These are phyloP conservation scores for Caenorhabditis imperialis DNA, from an alignment of 2,888 invertebrate genomes.

Conservation along the genomic window DNA sequence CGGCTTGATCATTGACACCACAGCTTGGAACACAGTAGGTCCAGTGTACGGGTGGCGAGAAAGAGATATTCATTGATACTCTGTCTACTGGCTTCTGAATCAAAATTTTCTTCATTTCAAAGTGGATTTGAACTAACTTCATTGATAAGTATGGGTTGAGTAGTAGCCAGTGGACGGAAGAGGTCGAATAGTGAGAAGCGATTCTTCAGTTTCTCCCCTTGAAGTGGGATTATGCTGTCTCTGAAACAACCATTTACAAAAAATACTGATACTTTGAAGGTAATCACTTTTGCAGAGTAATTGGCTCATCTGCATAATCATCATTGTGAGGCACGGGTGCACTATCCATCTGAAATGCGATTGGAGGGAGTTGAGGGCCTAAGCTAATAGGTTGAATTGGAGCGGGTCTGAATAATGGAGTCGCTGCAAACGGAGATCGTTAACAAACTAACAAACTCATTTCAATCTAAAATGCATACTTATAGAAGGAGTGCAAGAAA, in stretches of 20 bases:
- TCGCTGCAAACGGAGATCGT: too few species aligned
- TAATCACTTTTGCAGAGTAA: conserved; percentile 32
- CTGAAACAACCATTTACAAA: conserved; percentile 33
- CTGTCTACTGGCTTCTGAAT: conserved; percentile 25
- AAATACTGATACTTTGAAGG: neutral
- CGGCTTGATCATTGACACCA: conserved; percentile 70
- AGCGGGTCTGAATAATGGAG: conserved; percentile 15
- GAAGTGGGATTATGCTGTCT: conserved; percentile 30
- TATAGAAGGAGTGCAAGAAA: conserved; percentile 17
- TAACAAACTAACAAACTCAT: neutral
- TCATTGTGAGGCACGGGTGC: conserved; percentile 9
- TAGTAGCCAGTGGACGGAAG: conserved; percentile 43
- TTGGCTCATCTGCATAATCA: conserved; percentile 31
- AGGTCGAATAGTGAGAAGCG: conserved; percentile 55
- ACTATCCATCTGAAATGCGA: conserved; percentile 40
- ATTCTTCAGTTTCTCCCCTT: conserved; percentile 33
- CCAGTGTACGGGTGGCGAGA: conserved; percentile 69
- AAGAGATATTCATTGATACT: conserved; percentile 22
- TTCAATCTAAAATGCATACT: conserved; percentile 20
- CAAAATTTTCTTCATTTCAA: too few species aligned
- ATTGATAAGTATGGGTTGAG: conserved; percentile 30
- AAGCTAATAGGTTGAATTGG: conserved; percentile 19
- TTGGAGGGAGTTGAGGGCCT: conserved; percentile 22
- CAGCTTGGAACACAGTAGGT: conserved; percentile 67
- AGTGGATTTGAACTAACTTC: too few species aligned